Percentiles rank a stretch among this genome's conserved stretches.
Evolutionary conservation across 2,888 invertebrate genomes (phyloP).

Genomic region (Mamestra brassicae): DNA sequence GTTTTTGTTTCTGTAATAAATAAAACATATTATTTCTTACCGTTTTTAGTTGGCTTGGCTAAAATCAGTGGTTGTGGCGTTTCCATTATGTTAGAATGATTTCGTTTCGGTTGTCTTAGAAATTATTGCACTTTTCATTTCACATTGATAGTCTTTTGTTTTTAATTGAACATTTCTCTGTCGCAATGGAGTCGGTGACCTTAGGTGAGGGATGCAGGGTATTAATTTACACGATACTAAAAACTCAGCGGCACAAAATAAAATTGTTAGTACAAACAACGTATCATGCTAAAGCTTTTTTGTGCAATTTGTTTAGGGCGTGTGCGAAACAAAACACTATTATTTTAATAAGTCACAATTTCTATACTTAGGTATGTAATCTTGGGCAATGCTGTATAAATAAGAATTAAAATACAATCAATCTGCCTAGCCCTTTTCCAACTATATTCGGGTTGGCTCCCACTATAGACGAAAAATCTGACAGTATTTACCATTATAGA

Average conservation of each 20-base stretch:
- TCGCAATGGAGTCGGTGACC: slow-evolving; percentile 26
- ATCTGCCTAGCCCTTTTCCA: not conserved
- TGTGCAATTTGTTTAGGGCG: slow-evolving; percentile 21
- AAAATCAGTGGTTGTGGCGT: slow-evolving; percentile 40
- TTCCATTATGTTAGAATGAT: slow-evolving; percentile 40
- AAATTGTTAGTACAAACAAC: slow-evolving; percentile 46
- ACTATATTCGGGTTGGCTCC: not conserved
- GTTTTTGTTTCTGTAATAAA: not conserved
- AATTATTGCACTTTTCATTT: slow-evolving; percentile 22
- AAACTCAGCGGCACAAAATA: not conserved
- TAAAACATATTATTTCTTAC: slow-evolving; percentile 34
- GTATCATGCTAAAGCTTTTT: slow-evolving; percentile 46
- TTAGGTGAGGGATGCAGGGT: slow-evolving; percentile 2
- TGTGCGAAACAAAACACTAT: not conserved
- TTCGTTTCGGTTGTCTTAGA: slow-evolving; percentile 10
- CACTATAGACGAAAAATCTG: not conserved
- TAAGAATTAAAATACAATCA: no score
- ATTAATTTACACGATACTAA: slow-evolving; percentile 25
- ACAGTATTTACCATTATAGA: no score
- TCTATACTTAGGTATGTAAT: not conserved
- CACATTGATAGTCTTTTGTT: slow-evolving; percentile 16
- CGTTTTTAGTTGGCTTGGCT: slow-evolving; percentile 45
- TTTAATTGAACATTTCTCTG: not conserved
- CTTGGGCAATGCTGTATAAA: not conserved
- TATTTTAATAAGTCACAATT: not conserved